Base-by-base conservation (phyloP, 2,888 invertebrate species). In the Leucozona laternaria region DNA sequence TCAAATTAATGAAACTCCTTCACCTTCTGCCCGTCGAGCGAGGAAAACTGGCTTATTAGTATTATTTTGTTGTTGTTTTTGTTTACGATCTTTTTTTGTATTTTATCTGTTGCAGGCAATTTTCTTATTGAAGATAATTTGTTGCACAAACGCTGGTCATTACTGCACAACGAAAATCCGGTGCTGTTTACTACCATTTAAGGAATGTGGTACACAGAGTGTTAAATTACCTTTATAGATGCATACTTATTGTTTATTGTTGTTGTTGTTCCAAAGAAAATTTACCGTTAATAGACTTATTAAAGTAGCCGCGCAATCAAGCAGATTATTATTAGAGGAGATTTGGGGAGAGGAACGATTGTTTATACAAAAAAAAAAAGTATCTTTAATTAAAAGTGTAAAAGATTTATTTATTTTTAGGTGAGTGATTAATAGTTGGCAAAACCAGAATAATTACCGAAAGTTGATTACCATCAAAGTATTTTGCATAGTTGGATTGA, bases 1-100 rank as follows among this genome's bases (percentile, higher is more conserved):
- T 78, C 82, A 82, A 82, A 86, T 82, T 82, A 86, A 86, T 82
- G 86, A 79, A 86, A 82, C 86, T 82, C 86, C 86, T 86, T 81
- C 86, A 86, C 82, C 82, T 86, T 82, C 82, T 79, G 40, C 68
- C 71, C 76, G 68, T 66, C 22, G 62, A 77, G 57, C 82, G 53
- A 75, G 70, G 75, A 73, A 86, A 86, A 86, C 86, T 75, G 86
- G 86, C 86, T 86, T 82, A 86, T 82, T 79, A 86, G 79, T 82
- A 82, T 79, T 79, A 82, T 77, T 81, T 73, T 58, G 43, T 57
- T 60, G 22, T 53, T 77, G 37, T 58, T 64, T 55, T 45, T 79
- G 57, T 60, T 62, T n/a, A 48, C 22, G 50, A 50, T 81, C 68
- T 73, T 60, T 60, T 58, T 57, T 70, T 17, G 1, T 68, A 43